Evolutionary conservation across 1,140 invertebrate genomes (phyloP), one percentile per base, ranked within the genome.

Genomic region (Oncopeltus fasciatus): DNA sequence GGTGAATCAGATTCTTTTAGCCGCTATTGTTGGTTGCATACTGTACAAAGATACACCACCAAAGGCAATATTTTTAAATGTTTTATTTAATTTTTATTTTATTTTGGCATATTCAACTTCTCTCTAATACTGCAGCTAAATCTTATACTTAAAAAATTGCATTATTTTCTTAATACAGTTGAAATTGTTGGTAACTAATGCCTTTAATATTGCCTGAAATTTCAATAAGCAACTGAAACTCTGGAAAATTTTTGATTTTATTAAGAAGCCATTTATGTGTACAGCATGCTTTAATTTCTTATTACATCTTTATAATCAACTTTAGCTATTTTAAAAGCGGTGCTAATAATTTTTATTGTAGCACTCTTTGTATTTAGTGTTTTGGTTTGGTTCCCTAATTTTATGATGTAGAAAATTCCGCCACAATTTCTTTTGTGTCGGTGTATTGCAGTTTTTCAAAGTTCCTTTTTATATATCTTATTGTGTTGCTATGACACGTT

Each of bases 1-100:
- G 57, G 59, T 60, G 46, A 60, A 56, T 56, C 29, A 64, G 33
- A 60, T 58, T 53, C n/a, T 51, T 51, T 64, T 64, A 65, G 60
- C 26, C 43, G 64, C 64, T 65, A 62, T 65, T 64, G 59, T 61
- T 64, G 59, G 59, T 61, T 65, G 64, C 51, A 64, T 61, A 46
- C 62, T 64, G 62, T 64, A 61, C 33, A 64, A 58, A 64, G 46
- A 60, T 64, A 64, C 58, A 60, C 46, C 58, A 64, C 46, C 58
- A 60, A 56, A 64, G 56, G 57, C 57, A 63, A 59, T 59, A 60
- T 64, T 64, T 64, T 63, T 51, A 57, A 29, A 24, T 29, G 26
- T 33, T 62, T 62, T 56, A 26, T 51, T 61, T 24, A 16, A n/a
- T 31, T 46, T 20, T 47, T 29, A 20, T 21, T 59, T 57, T 57